Base-by-base conservation (phyloP, 2,797 vertebrate species). In the Atherinosoma microstoma region DNA sequence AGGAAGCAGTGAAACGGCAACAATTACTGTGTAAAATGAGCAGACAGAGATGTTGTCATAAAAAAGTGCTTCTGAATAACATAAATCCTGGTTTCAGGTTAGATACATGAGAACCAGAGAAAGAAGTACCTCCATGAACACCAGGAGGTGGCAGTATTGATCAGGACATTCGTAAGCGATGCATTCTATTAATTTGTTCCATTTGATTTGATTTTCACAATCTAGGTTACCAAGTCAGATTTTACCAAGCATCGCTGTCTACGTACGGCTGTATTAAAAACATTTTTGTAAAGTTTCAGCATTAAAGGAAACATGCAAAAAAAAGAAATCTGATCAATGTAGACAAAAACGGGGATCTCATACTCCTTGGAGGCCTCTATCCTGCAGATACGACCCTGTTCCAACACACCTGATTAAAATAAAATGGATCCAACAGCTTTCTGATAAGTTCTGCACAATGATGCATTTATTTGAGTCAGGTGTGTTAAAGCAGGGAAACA, bases 61-160 rank as follows among this genome's bases (percentile, higher is more conserved):
- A 20, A 42, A 42, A 42, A 2, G 40, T 42, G 34, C 34, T 16
- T 56, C 11, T 56, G 32, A 54, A 29, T 54, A 36, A 38, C 34
- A 36, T 2, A 24, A 2, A 27, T 2, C 3, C 3, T 38, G 9
- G 22, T 24, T 13, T 53, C 22, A 27, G 11, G 32, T 35, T 65
- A 49, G 30, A 51, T 63, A 30, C 18, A 51, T n/a, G 18, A 24
- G 2, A 4, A 6, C 42, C 49, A 32, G 30, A 3, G 6, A 32
- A 4, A 32, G 30, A 32, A 5, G 40, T 42, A 42, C 36, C 36
- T 3, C 3, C 13, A 3, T 42, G 40, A 16, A 16, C 11, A 53
- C 35, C 70, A 66, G 63, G 12, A 66, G 70, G 58, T 53, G 70
- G 70, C 63, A 60, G 56, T 45, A 40, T 54, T 58, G 54, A 49